Evolutionary conservation across 37 sponge, comb jelly and placozoan genomes (phyloP).

Genomic region (Ianthella basta): DNA sequence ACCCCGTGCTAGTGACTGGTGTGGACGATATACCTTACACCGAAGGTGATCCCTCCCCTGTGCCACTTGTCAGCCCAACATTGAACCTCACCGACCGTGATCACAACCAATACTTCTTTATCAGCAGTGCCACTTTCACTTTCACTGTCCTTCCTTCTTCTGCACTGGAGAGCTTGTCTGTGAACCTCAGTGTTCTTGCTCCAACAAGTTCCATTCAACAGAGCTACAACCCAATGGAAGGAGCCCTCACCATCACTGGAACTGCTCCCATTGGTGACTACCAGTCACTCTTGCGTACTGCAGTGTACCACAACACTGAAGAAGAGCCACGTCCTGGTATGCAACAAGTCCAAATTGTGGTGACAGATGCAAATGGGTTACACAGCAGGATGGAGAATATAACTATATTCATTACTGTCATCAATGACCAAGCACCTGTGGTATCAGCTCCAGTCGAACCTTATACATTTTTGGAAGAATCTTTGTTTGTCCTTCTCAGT

Average conservation of each 20-base stretch:
- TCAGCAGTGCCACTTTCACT: conserved; percentile 56
- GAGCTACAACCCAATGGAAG: conserved; percentile 48
- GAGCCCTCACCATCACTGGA: conserved; percentile 59
- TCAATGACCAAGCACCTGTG: conserved; percentile 73
- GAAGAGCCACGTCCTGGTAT: conserved; percentile 71
- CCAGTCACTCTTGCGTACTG: conserved; percentile 51
- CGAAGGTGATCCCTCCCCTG: conserved; percentile 47
- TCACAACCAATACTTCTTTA: conserved; percentile 86
- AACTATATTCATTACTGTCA: conserved; percentile 45
- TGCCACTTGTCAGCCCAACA: conserved; percentile 48
- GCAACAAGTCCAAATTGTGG: conserved; percentile 56
- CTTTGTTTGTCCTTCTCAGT: conserved; percentile 38
- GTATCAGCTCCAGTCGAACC: conserved; percentile 53
- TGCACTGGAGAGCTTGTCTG: conserved; percentile 58
- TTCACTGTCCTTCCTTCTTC: conserved; percentile 53
- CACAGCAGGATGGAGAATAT: conserved; percentile 59
- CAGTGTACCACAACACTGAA: conserved; percentile 65
- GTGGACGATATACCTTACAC: conserved; percentile 39
- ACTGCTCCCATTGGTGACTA: conserved; percentile 61
- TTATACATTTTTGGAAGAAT: conserved; percentile 64
- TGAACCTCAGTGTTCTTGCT: conserved; percentile 40
- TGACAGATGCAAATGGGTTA: conserved; percentile 65
- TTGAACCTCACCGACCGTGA: conserved; percentile 79
- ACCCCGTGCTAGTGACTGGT: conserved; percentile 56
- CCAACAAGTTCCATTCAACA: conserved; percentile 20